Evolutionary conservation across 2,797 vertebrate species (phyloP).

Genomic region (Telmatherina bonti): DNA sequence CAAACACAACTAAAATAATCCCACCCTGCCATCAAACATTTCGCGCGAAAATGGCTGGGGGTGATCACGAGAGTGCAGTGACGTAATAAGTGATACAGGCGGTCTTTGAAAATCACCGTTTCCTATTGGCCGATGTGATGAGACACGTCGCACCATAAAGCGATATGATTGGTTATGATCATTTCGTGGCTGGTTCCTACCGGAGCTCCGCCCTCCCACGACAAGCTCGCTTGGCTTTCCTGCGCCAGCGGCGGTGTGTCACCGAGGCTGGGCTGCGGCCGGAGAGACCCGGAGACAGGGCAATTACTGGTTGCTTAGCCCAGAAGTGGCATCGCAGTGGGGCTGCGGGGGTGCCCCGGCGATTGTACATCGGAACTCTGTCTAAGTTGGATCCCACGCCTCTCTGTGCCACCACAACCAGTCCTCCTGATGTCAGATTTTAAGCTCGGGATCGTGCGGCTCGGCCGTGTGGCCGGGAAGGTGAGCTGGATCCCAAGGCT

Average conservation of each 20-base stretch:
- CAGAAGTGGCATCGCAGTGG: constrained; percentile 67
- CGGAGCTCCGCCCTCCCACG: constrained; percentile 46
- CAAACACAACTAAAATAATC: constrained; percentile 15
- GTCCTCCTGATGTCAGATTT: constrained; percentile 94
- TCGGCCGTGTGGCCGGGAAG: constrained; percentile 99
- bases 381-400: constrained; percentile 51
- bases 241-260: constrained; percentile 83
- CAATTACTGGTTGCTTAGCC: constrained; percentile 60
- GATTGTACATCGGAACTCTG: constrained; percentile 40
- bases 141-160: constrained; percentile 10
- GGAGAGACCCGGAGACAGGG: constrained; percentile 75
- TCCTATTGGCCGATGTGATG: constrained; percentile 59
- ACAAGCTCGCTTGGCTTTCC: constrained; percentile 64
- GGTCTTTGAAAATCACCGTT: constrained; percentile 2
- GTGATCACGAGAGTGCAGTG: constrained; percentile 67
- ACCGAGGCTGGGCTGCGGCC: constrained; percentile 81
- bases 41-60: constrained; percentile 75
- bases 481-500: constrained; percentile 86
- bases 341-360: constrained; percentile 79
- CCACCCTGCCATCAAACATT: constrained; percentile 54
- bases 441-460: constrained; percentile 97
- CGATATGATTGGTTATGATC: not conserved
- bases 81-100: constrained; percentile 51
- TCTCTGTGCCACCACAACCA: constrained; percentile 50
- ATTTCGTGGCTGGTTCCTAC: constrained; percentile 12